Base-by-base conservation (phyloP, 1,140 invertebrate genomes). In the Aphaenogaster ashmeadi region DNA sequence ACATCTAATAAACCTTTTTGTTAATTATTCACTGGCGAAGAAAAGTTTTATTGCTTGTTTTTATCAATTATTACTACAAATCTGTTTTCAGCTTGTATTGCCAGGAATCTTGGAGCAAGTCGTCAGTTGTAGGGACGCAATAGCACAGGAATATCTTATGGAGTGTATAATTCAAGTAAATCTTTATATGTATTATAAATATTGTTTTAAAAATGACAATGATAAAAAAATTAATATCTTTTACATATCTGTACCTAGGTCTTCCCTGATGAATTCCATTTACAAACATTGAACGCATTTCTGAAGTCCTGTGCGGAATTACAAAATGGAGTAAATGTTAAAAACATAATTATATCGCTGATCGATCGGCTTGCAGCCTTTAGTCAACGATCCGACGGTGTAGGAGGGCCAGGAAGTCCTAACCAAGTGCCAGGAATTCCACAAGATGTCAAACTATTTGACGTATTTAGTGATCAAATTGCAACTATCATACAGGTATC, bases 91-190 rank as follows among this genome's bases (percentile, higher is more conserved):
- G 96, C 96, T 97, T 27, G 98, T 99, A 80, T 95, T 99, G 64
- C 98, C 98, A 15, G 98, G 98, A 7, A 98, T 99, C 92, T 96
- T 99, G 92, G 99, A 99, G 94, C 99, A 99, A 96, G 98, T 99
- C 38, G 99, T 99, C 11, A 99, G 98, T 93, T 99, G 99, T 94
- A 96, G 98, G 90, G 99, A 99, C 96, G 98, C 99, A 3, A 99
- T 99, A 89, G 99, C 99, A 3, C 99, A 99, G 95, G 99, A 99
- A 96, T 99, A 99, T 96, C 96, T 99, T 8, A 99, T 99, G 99
- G 99, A 99, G 95, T 99, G 99, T 95, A 99, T 99, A 80, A 99
- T 99, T 95, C 99, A 99, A 97, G 98, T 98, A 93, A 89, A 50
- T 75, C n/a, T 21, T 41, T 62, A 33, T 21, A 83, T 36, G 6